Evolutionary conservation across 1,140 invertebrate species (phyloP), one percentile per base, ranked within the genome.

Genomic region (Drosophila elegans): DNA sequence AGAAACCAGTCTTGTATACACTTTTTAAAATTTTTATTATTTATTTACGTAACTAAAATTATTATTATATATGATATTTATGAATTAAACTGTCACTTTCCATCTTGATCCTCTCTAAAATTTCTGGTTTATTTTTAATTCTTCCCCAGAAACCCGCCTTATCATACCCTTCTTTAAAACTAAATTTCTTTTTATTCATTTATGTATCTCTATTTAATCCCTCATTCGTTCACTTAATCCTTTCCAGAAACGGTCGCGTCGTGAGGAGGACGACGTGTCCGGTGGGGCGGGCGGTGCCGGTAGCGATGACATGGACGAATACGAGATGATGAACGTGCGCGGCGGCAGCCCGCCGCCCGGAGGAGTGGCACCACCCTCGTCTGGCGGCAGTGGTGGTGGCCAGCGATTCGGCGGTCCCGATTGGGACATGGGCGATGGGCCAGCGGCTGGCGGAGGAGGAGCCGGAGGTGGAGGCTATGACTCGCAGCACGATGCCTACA

Each of bases 321-420:
- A 95, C 77, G 96, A 97, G 88, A 95, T 96, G 95, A 93, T 97
- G 80, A 96, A 96, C 91, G 94, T 97, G 5, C 93, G 96, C 42
- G 96, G 96, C 51, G 96, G 95, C 36, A 95, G 94, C 52, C 95
- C 95, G 7, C 93, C 94, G 32, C 93, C 91, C 85, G 51, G 90
- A 85, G 60, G 67, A 16, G 38, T 82, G 74, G 36, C 74, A 66
- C 21, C 82, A 80, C 11, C 60, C 16, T 16, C 36, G 2, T 4
- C 29, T 16, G 36, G 34, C 2, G 13, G 41, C 7, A 44, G 42
- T 3, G 4, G 36, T 16, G 4, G 36, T 16, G 66, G 60, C 11
- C 75, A 64, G 10, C 71, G 66, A 32, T 74, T 62, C 32, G 1
- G 32, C 3, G 48, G 32, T 27, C n/a, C 27, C 13, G 69, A 86